Evolutionary conservation across 1,140 invertebrate genomes (phyloP), one percentile per base, ranked within the genome.

Genomic region (Drosophila melanica): DNA sequence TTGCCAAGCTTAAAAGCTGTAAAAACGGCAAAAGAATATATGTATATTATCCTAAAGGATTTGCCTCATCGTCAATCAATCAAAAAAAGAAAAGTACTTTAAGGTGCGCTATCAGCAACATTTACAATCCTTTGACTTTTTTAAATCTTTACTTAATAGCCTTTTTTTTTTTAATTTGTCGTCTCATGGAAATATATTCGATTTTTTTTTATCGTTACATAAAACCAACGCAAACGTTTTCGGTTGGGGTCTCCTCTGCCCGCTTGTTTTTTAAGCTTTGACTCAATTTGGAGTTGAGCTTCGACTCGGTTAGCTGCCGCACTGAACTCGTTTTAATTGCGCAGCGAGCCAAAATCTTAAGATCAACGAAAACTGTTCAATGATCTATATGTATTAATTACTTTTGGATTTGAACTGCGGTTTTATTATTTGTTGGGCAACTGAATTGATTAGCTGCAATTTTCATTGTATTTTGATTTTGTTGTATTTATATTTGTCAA

Each of bases 241-340:
- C 33, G 2, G 7, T 35, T 9, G 9, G 2, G 10, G 33, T 9
- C 33, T 9, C 33, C 5, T 51, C 37, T 37, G 42, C 27, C 27
- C 20, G 48, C 35, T 11, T 44, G 33, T 12, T 39, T 35, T 14
- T 18, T 4, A 54, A 70, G 77, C 73, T 84, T 73, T 48, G 33
- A 10, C 47, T 41, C 10, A 63, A 18, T 11, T 33, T 47, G 35
- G 39, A 75, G 75, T 18, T 50, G 42, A 75, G 79, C 14, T 50
- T 70, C n/a, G 45, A 80, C 60, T 41, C 18, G 35, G 35, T 50
- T 47, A 23, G 16, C 14, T 8, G 14, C 8, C 39, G 30, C 11
- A 9, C 12, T 42, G 14, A 78, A 85, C 76, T 73, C 20, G 80
- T 76, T 84, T 66, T 27, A 79, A 82, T 65, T 84, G 67, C 80